Conservation (phyloP, 2,888 invertebrate genomes). For the Anthoptus insignis region DNA sequence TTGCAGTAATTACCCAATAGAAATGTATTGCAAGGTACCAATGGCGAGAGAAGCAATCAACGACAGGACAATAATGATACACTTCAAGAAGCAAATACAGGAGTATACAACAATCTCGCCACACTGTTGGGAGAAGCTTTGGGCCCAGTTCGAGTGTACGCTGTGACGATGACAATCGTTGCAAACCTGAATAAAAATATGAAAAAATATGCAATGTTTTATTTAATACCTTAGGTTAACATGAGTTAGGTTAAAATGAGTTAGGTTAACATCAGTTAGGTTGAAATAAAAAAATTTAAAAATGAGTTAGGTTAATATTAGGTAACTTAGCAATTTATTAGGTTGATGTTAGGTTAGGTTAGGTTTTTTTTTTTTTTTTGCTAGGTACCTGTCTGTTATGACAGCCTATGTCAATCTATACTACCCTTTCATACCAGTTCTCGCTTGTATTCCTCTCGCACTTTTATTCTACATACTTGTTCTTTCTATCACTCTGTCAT, state of each 20-base stretch:
- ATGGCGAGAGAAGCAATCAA: not conserved
- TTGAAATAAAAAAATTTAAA: too few relatives aligned
- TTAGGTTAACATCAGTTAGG: not conserved
- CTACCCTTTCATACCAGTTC: too few relatives aligned
- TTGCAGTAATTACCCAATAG: not conserved
- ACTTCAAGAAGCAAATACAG: not conserved
- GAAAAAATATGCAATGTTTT: not conserved
- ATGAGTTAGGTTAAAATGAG: not conserved
- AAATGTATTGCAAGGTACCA: not conserved
- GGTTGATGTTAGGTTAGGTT: too few relatives aligned
- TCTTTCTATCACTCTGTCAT: too few relatives aligned
- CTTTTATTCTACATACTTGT: too few relatives aligned
- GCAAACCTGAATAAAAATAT: not conserved
- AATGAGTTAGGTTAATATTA: not conserved
- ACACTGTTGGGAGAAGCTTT: not conserved
- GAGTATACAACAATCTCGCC: not conserved
- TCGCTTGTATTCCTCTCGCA: too few relatives aligned
- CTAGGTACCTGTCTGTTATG: too few relatives aligned
- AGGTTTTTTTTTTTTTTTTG: too few relatives aligned
- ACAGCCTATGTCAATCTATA: too few relatives aligned
- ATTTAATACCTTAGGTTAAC: not conserved
- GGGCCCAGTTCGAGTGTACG: too few relatives aligned
- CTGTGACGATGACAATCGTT: too few relatives aligned
- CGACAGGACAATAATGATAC: not conserved
- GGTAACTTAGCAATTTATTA: constrained; percentile 8